Evolutionary conservation across 1,140 invertebrate genomes (phyloP), one percentile per base, ranked within the genome.

Genomic region (Ephestia elutella): DNA sequence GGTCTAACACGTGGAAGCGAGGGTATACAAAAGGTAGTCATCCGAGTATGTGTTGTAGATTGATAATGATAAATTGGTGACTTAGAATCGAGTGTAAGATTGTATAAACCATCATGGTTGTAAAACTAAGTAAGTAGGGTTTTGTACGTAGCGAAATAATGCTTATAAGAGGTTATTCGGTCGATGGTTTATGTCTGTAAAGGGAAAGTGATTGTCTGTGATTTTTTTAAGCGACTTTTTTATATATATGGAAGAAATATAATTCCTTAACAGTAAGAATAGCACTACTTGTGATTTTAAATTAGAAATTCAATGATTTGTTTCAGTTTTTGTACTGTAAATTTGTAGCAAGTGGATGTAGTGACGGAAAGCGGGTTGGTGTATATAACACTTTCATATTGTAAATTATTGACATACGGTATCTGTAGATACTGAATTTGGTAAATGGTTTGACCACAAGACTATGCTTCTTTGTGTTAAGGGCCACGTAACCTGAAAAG

Each of bases 191-290:
- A 80, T 87, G 87, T 90, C 77, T 89, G 83, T 89, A 88, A 87
- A 89, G 79, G 78, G 74, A 82, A 90, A 87, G 87, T 89, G 86
- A 88, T 87, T 89, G 87, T 90, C 89, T 90, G 89, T 90, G 89
- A 90, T 90, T 90, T 89, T 88, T 90, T 90, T 89, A 90, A 89
- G 88, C 87, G 86, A 89, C 89, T 87, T 89, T 90, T 89, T 89
- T 87, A 89, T 87, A 87, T 89, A 87, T 82, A 80, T 73, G 75
- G 63, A 83, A 78, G 69, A 80, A 77, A 79, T 79, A 73, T 83
- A 82, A 89, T 86, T 82, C 80, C 84, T 85, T 87, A 89, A 89
- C 84, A 88, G 80, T 88, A 89, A 89, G 86, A 82, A 85, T 90
- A 90, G 89, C 89, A 90, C 86, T 88, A 89, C 82, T 85, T 89